These are phyloP conservation scores for Pseudococcus longispinus DNA, from an alignment of 2,888 invertebrate genomes.

Conservation along the genomic window DNA sequence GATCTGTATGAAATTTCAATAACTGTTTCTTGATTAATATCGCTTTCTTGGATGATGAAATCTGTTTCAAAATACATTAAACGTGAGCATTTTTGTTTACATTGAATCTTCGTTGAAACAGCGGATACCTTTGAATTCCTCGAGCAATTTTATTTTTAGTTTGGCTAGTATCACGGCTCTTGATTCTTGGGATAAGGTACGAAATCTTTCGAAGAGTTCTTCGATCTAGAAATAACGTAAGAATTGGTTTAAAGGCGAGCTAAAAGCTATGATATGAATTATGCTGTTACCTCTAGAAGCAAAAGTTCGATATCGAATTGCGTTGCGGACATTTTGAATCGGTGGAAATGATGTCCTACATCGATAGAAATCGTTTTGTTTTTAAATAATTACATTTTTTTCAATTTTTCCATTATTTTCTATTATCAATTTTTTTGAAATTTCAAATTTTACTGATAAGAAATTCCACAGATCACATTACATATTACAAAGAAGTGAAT, in stretches of 20 bases:
- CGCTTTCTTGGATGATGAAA: slow-evolving; percentile 38
- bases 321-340: neutral
- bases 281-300: neutral
- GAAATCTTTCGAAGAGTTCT: slow-evolving; percentile 42
- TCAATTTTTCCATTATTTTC: too few relatives aligned
- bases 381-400: too few relatives aligned
- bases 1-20: slow-evolving; percentile 26
- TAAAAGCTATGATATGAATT: neutral
- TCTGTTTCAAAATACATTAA: neutral
- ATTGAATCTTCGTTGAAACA: neutral
- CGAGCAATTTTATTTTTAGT: slow-evolving; percentile 40
- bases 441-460: too few relatives aligned
- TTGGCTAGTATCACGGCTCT: slow-evolving; percentile 41
- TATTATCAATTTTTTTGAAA: too few relatives aligned
- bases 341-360: neutral
- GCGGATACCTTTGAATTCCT: slow-evolving; percentile 43
- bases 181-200: slow-evolving; percentile 19
- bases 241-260: neutral
- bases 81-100: neutral
- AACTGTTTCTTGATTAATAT: slow-evolving; percentile 19
- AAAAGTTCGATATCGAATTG: neutral
- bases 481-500: too few relatives aligned
- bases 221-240: slow-evolving; percentile 26
- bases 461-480: too few relatives aligned
- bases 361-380: too few relatives aligned